Evolutionary conservation across 2,113 vertebrate species (phyloP).

Genomic region (Tenebrosternarchus preto): DNA sequence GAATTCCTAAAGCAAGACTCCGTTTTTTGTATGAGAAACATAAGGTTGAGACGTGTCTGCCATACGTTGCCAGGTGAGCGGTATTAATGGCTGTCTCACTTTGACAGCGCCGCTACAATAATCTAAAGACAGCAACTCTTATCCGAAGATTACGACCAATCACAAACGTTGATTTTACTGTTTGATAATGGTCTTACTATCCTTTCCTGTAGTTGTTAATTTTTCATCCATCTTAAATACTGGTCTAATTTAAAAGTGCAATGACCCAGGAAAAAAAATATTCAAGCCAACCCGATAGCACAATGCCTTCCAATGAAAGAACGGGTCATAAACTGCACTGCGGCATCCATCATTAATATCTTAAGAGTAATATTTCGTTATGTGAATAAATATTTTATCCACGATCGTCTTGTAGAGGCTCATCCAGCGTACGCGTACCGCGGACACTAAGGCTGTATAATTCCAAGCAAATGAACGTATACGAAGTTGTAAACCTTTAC

Average conservation of each 20-base stretch:
- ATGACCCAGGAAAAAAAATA: slow-evolving; percentile 23
- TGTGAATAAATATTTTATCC: slow-evolving; percentile 63
- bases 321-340: slow-evolving; percentile 76
- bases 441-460: too few species aligned
- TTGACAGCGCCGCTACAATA: background rate
- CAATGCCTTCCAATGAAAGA: slow-evolving; percentile 49
- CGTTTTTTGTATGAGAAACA: too few species aligned
- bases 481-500: slow-evolving; percentile 12
- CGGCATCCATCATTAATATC: slow-evolving; percentile 73
- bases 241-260: background rate
- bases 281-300: slow-evolving; percentile 57
- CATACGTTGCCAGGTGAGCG: background rate
- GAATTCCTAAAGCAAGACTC: background rate
- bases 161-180: background rate
- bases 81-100: slow-evolving; percentile 12
- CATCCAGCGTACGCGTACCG: background rate
- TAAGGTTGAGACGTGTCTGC: background rate
- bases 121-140: background rate
- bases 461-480: background rate
- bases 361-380: slow-evolving; percentile 58
- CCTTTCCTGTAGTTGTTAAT: background rate
- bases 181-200: background rate
- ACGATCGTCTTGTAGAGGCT: slow-evolving; percentile 46
- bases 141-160: background rate
- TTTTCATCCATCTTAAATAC: background rate